Percentiles rank a stretch among this genome's conserved stretches.
phyloP scores from a whole-genome alignment of 2,888 invertebrate species.

The Euproctis similis region DNA sequence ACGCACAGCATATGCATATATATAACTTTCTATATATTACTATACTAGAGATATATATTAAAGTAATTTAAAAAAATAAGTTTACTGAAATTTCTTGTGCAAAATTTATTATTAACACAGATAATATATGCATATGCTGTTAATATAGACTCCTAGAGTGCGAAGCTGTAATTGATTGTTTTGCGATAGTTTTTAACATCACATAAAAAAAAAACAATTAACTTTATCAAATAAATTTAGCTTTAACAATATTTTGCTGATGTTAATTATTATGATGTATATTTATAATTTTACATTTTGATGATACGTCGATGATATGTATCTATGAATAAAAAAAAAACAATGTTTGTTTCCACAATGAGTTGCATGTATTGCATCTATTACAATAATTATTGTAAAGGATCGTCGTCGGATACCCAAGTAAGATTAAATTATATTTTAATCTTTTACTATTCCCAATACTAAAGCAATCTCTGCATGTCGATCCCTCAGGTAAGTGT shows the following conservation, averaged over 20 bases:
- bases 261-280: slow-evolving; percentile 48
- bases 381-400: slow-evolving; percentile 48
- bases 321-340: slow-evolving; percentile 24
- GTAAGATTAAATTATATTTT: slow-evolving; percentile 60
- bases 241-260: slow-evolving; percentile 65
- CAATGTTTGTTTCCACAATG: slow-evolving; percentile 47
- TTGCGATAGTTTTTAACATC: slow-evolving; percentile 70
- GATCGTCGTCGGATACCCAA: slow-evolving; percentile 74
- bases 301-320: slow-evolving; percentile 31
- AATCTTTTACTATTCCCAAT: slow-evolving; percentile 43
- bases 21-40: no score
- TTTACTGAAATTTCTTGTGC: no score
- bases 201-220: slow-evolving; percentile 44
- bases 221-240: slow-evolving; percentile 58
- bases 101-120: slow-evolving; percentile 16
- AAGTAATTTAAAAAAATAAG: no score
- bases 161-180: slow-evolving; percentile 69
- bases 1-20: slow-evolving; percentile 31
- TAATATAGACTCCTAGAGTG: slow-evolving; percentile 64
- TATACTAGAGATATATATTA: no score
- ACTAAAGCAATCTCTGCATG: slow-evolving; percentile 46
- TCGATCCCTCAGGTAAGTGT: slow-evolving; percentile 50
- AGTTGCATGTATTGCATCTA: slow-evolving; percentile 54
- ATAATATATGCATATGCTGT: slow-evolving; percentile 31
- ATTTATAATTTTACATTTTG: slow-evolving; percentile 50